phyloP scores from a whole-genome alignment of 2,113 vertebrate species.

The Phaethornis superciliosus region DNA sequence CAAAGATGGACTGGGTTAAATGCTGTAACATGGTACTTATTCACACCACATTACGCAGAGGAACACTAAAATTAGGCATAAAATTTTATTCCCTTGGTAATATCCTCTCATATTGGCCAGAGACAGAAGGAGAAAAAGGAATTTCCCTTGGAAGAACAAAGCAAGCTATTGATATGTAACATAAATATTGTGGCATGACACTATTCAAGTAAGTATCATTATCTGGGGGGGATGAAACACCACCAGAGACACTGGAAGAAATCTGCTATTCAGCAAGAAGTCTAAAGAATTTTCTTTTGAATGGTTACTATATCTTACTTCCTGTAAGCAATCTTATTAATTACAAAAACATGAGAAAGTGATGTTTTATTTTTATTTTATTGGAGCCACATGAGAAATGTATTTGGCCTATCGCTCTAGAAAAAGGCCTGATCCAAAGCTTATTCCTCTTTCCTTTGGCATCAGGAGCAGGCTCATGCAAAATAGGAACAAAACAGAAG shows the following conservation, averaged over 20 bases:
- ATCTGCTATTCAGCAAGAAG: neutral
- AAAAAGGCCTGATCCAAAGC: neutral
- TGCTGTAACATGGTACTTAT: slow-evolving; percentile 61
- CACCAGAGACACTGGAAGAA: neutral
- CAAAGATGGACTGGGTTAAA: slow-evolving; percentile 64
- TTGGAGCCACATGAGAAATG: neutral
- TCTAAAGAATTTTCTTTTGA: neutral
- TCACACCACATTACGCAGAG: slow-evolving; percentile 70
- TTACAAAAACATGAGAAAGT: neutral
- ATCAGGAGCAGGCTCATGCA: neutral
- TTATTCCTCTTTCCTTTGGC: neutral
- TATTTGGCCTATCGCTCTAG: neutral
- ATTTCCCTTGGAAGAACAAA: slow-evolving; percentile 61
- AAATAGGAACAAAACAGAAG: neutral
- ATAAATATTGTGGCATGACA: neutral
- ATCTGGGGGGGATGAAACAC: neutral
- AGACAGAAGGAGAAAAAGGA: slow-evolving; percentile 23
- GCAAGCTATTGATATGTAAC: neutral
- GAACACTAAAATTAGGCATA: slow-evolving; percentile 71
- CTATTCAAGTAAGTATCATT: neutral
- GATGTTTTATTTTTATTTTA: neutral
- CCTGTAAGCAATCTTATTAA: neutral
- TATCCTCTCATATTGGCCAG: slow-evolving; percentile 47
- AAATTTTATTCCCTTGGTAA: slow-evolving; percentile 72
- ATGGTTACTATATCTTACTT: neutral